Percentiles rank a stretch among this genome's conserved stretches.
Evolutionary conservation across 2,797 vertebrate species (phyloP).

Genomic region (Peromyscus nudipes): DNA sequence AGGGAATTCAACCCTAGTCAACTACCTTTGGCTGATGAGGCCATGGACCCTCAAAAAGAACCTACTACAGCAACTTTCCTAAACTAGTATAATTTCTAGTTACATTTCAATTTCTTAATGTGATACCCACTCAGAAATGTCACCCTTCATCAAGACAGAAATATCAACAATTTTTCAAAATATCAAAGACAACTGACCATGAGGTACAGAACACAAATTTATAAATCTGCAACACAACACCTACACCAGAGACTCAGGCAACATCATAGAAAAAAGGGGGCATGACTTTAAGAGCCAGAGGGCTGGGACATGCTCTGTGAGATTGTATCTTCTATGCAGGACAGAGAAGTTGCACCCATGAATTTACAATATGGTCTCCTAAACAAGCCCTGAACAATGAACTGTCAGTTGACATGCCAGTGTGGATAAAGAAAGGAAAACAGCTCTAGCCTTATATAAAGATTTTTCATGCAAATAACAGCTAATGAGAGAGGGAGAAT

Average conservation of each 20-base stretch:
- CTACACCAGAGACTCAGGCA: neutral
- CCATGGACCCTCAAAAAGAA: neutral
- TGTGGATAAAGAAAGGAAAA: neutral
- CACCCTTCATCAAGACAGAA: neutral
- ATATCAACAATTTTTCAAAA: neutral
- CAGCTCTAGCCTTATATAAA: neutral
- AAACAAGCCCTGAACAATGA: neutral
- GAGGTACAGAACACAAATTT: neutral
- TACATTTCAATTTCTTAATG: neutral
- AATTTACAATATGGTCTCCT: neutral
- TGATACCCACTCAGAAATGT: accelerated
- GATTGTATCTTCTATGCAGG: neutral
- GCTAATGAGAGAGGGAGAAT: neutral
- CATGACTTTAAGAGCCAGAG: neutral
- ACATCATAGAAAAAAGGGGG: neutral
- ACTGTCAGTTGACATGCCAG: neutral
- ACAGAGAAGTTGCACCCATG: neutral
- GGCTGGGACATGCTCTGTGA: neutral
- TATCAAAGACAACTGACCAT: neutral
- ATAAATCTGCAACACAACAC: neutral
- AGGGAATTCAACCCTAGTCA: neutral
- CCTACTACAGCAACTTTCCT: neutral
- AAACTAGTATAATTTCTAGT: neutral
- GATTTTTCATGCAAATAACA: neutral
- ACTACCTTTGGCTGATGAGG: neutral